Conservation (phyloP, 2,113 vertebrate species). For the Hoplias malabaricus region DNA sequence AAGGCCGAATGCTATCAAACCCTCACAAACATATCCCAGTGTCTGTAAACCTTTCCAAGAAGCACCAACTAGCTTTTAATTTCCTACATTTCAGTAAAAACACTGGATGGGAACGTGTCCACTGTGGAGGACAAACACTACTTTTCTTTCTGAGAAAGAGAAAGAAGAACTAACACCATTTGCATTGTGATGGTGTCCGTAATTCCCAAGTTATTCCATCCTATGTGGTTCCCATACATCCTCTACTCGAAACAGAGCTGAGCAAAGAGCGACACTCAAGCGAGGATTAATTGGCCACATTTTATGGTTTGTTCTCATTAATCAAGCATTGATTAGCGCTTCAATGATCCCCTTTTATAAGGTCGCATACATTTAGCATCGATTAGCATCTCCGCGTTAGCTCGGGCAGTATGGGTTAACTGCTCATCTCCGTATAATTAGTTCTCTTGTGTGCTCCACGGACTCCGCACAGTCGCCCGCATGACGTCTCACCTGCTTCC, state of each 20-base stretch:
- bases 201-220: neutral
- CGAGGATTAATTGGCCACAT: slow-evolving; percentile 56
- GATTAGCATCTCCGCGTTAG: slow-evolving; percentile 50
- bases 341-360: slow-evolving; percentile 58
- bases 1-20: too few relatives aligned
- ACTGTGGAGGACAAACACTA: slow-evolving; percentile 5
- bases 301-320: slow-evolving; percentile 61
- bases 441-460: slow-evolving; percentile 21
- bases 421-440: slow-evolving; percentile 53
- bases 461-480: slow-evolving; percentile 13
- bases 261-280: slow-evolving; percentile 31
- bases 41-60: too few relatives aligned
- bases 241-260: neutral
- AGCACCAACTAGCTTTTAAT: too few relatives aligned
- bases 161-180: slow-evolving; percentile 5
- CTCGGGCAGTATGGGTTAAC: slow-evolving; percentile 34
- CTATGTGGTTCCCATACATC: neutral
- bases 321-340: slow-evolving; percentile 61
- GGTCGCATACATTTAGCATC: slow-evolving; percentile 58
- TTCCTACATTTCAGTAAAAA: too few relatives aligned
- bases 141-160: slow-evolving; percentile 14
- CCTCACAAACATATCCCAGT: too few relatives aligned
- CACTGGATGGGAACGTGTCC: too few relatives aligned
- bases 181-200: neutral
- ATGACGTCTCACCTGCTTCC: neutral